Conservation (phyloP, 2,113 vertebrate species). For the Phoxinus phoxinus region DNA sequence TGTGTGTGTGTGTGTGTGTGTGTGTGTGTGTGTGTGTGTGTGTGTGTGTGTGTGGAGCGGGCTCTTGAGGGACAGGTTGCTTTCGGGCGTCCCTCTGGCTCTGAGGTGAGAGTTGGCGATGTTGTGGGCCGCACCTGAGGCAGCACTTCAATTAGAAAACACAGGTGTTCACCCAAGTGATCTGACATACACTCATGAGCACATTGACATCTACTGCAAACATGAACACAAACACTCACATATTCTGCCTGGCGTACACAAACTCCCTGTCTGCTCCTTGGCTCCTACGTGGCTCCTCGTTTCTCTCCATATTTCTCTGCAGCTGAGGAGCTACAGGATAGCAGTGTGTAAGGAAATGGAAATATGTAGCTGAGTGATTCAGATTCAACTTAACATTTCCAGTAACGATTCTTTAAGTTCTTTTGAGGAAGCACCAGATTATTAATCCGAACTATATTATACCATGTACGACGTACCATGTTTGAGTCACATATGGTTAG, state of each 20-base stretch:
- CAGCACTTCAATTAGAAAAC: constrained; percentile 33
- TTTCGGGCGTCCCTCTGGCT: background rate
- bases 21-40: constrained; percentile 18
- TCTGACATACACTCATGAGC: constrained; percentile 3
- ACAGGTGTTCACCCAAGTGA: constrained; percentile 11
- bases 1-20: constrained; percentile 13
- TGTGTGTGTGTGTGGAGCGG: background rate
- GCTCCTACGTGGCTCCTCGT: background rate
- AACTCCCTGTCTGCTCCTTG: constrained; percentile 9
- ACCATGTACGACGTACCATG: background rate
- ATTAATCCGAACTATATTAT: background rate
- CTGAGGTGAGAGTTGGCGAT: background rate
- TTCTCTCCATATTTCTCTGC: constrained; percentile 6
- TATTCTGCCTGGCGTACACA: background rate
- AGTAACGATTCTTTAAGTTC: background rate
- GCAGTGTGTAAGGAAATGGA: background rate
- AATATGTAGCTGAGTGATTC: background rate
- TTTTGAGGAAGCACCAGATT: background rate
- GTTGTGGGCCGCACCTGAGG: constrained; percentile 24
- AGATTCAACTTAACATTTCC: background rate
- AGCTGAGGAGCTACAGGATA: constrained; percentile 18
- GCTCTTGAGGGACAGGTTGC: constrained; percentile 11
- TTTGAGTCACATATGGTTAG: background rate
- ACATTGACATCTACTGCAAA: background rate
- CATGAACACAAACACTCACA: constrained; percentile 10